A percentile compares a stretch with the other conserved stretches of the same genome.
phyloP scores from a whole-genome alignment of 1,140 invertebrate genomes.

The Ips typographus region DNA sequence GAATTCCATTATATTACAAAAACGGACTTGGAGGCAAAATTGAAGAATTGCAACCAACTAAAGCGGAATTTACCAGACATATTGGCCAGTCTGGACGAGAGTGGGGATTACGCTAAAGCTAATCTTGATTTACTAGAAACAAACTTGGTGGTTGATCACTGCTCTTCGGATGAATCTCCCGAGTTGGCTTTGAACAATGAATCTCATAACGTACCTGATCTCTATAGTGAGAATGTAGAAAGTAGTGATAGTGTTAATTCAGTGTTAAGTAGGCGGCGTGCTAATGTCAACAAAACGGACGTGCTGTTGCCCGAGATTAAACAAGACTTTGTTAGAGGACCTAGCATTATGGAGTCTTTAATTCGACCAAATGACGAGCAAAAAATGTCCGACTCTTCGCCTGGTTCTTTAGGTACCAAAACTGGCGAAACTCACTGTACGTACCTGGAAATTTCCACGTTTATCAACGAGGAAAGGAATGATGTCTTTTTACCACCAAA shows the following conservation, averaged over 20 bases:
- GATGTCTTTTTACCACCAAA: no score
- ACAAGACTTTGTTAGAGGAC: conserved; percentile 14
- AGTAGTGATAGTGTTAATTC: conserved; percentile 20
- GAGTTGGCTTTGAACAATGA: conserved; percentile 37
- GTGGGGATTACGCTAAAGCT: no score
- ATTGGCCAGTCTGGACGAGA: conserved; percentile 24
- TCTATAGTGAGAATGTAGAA: conserved; percentile 26
- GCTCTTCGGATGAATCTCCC: conserved; percentile 15
- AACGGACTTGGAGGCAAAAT: conserved; percentile 19
- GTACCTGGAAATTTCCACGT: no score
- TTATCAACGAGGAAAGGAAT: no score
- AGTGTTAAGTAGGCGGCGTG: conserved; percentile 3
- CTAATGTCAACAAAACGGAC: conserved; percentile 5
- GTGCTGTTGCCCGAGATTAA: conserved; percentile 24
- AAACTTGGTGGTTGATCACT: not conserved
- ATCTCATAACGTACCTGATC: conserved; percentile 36
- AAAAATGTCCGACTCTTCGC: no score
- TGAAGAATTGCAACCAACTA: conserved; percentile 23
- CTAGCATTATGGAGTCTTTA: conserved; percentile 9
- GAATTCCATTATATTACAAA: conserved; percentile 30
- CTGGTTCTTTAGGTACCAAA: no score
- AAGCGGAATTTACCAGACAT: conserved; percentile 29
- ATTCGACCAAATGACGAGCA: not conserved
- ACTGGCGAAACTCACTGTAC: no score
- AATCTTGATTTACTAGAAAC: conserved; percentile 27